Conservation (phyloP, 2,888 invertebrate genomes). For the Acanthosepion lycidas region DNA sequence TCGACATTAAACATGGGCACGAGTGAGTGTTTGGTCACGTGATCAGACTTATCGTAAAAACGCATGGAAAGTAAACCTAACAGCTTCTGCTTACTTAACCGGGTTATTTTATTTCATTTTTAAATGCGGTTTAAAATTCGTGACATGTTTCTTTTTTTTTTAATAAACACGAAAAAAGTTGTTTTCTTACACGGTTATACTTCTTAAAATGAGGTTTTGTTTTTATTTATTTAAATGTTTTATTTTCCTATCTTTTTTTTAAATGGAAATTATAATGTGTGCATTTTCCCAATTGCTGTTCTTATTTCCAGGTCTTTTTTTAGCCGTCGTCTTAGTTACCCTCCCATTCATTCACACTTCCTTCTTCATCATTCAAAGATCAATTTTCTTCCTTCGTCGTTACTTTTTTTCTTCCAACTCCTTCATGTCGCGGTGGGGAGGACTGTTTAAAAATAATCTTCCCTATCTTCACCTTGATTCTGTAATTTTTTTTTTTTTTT, state of each 20-base stretch:
- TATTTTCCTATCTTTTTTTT: no score
- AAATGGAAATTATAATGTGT: no score
- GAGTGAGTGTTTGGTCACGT: background rate
- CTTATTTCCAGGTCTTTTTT: background rate
- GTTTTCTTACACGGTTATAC: no score
- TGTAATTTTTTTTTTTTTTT: no score
- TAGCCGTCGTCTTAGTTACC: background rate
- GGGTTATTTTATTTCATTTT: background rate
- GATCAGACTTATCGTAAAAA: background rate
- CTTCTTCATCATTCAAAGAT: no score
- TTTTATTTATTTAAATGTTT: no score
- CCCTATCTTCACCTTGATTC: background rate
- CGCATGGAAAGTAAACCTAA: background rate
- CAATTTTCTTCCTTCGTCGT: background rate
- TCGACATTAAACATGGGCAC: background rate
- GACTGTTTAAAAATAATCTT: background rate
- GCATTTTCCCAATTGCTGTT: background rate
- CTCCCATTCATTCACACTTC: constrained; percentile 24
- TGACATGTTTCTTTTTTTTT: no score
- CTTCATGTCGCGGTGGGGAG: background rate
- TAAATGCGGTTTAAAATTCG: no score
- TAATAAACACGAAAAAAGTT: no score
- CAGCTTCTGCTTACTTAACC: background rate
- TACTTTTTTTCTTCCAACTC: background rate
- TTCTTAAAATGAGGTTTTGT: no score